Conservation (phyloP, 1,140 invertebrate genomes). For the Bradysia coprophila region DNA sequence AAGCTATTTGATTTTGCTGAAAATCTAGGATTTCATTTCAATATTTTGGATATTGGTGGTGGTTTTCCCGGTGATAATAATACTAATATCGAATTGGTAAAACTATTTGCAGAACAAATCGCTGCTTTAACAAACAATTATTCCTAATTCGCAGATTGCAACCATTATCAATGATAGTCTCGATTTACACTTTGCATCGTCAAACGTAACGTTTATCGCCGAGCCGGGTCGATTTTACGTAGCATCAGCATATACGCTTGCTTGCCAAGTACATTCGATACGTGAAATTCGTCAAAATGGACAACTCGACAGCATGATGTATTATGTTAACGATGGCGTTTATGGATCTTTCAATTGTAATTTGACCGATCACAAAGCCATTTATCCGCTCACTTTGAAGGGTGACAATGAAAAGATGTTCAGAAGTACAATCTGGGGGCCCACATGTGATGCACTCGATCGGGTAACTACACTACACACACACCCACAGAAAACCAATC, state of each 20-base stretch:
- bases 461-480: constrained; percentile 32
- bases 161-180: neutral
- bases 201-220: constrained; percentile 45
- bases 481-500: constrained; percentile 30
- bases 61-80: constrained; percentile 56
- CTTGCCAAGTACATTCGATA: constrained; percentile 70
- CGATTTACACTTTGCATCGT: neutral
- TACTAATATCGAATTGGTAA: constrained; percentile 35
- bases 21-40: constrained; percentile 47
- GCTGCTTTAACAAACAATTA: neutral
- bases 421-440: constrained; percentile 67
- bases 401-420: constrained; percentile 10
- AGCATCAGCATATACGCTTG: constrained; percentile 81
- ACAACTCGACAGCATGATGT: constrained; percentile 54
- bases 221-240: constrained; percentile 93
- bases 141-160: neutral
- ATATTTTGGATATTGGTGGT: constrained; percentile 66
- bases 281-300: constrained; percentile 29
- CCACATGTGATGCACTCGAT: constrained; percentile 91
- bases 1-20: constrained; percentile 49
- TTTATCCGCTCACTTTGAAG: constrained; percentile 6
- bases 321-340: constrained; percentile 95
- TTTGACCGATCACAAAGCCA: constrained; percentile 76
- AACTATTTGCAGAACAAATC: neutral
- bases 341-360: constrained; percentile 98